Percentiles rank a stretch among this genome's conserved stretches.
Evolutionary conservation across 1,140 invertebrate genomes (phyloP).

Genomic region (Pachyrhynchus sulphureomaculatus): DNA sequence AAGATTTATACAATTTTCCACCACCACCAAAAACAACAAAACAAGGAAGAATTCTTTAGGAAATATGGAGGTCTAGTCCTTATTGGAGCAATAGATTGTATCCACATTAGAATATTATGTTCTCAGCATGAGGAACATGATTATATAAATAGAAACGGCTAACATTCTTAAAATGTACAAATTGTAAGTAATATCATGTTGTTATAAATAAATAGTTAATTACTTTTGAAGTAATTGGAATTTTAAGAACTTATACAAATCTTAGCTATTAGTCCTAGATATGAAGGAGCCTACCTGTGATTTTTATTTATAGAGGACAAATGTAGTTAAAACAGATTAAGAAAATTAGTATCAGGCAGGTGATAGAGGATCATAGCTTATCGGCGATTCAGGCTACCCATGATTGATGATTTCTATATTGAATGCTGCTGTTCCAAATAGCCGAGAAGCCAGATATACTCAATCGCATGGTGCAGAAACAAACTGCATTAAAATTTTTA

Average conservation of each 20-base stretch:
- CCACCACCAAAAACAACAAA: no score
- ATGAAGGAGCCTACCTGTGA: conserved; percentile 42
- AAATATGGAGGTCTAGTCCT: conserved; percentile 31
- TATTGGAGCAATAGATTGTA: conserved; percentile 45
- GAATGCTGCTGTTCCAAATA: no score
- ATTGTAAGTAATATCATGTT: no score
- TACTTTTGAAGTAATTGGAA: conserved; percentile 11
- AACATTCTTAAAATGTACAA: no score
- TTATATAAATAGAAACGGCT: no score
- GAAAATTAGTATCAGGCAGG: conserved; percentile 2
- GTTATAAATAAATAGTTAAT: no score
- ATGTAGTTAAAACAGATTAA: conserved; percentile 8
- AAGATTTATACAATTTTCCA: no score
- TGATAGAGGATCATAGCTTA: conserved; percentile 3
- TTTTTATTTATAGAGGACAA: conserved; percentile 33
- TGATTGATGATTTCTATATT: conserved; percentile 32
- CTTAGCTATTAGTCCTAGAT: conserved; percentile 36
- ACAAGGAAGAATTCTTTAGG: no score
- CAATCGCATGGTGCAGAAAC: no score
- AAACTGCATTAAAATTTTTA: no score
- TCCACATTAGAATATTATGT: conserved; percentile 37
- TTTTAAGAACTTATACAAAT: conserved; percentile 28
- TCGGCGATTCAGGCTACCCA: conserved; percentile 35
- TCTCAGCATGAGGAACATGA: conserved; percentile 14
- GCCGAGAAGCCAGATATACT: no score